Base-by-base conservation (phyloP, 2,113 vertebrate genomes). In the Tricholaema leucomelas region DNA sequence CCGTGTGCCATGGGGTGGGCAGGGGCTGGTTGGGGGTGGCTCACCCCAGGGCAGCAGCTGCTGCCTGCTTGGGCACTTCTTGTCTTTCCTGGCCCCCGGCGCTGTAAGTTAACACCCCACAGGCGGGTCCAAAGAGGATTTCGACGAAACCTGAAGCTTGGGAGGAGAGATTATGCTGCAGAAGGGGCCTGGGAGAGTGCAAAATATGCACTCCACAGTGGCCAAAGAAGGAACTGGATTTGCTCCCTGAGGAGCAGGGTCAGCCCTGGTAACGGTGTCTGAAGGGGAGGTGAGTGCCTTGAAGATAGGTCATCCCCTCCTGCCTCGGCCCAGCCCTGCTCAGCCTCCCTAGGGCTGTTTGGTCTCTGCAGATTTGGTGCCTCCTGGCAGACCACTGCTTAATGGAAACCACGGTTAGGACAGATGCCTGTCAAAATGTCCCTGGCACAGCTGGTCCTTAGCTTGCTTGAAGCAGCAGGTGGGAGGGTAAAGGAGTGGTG, bases 171-270 rank as follows among this genome's bases (percentile, higher is more conserved):
- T 94, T 93, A 93, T 95, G 91, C 87, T 73, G 92, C 84, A 94
- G 94, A 94, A 96, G 67, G 52, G 74, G 81, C 91, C 84, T 79
- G 92, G 75, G 93, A 95, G 88, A 80, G 46, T 0, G 75, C 91
- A 96, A 96, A 96, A 96, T 88, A 84, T 76, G 78, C 92, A 87
- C 93, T 95, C 93, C 94, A 91, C 75, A 74, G 91, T 87, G 2
- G 0, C 96, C 96, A 96, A 96, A 96, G 94, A 96, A 95, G 96
- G 96, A 95, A 50, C 84, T 93, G 81, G 87, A 91, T 91, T 94
- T 88, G 63, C 60, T 96, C 94, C 46, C 81, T 11, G 46, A 67
- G 75, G 80, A 71, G 56, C 71, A 40, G 88, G 64, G 81, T 90
- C 87, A 96, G 87, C 81, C 36, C 46, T 87, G 78, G 74, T 70